These are phyloP conservation scores for Pangasius larnaudii DNA, from an alignment of 2,797 vertebrate species.

Conservation along the genomic window DNA sequence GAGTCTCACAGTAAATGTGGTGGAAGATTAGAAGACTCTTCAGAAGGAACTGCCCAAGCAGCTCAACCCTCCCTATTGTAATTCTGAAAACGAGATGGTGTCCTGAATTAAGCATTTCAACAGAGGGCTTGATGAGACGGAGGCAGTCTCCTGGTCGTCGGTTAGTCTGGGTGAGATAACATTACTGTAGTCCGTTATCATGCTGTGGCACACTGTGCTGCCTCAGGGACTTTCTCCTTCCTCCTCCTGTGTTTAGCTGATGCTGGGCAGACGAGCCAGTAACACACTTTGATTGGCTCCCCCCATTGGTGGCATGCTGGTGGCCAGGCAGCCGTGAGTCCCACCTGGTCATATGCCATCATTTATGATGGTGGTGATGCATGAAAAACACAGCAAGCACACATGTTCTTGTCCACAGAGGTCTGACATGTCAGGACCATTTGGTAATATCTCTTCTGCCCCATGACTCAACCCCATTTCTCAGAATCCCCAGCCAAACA, in stretches of 20 bases:
- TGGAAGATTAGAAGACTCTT: slow-evolving; percentile 40
- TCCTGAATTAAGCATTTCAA: slow-evolving; percentile 35
- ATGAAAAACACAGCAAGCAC: not conserved
- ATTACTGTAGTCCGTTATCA: slow-evolving; percentile 55
- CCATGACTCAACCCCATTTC: not conserved
- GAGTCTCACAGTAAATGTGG: slow-evolving; percentile 28
- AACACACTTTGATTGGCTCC: slow-evolving; percentile 58
- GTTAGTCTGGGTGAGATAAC: slow-evolving; percentile 55
- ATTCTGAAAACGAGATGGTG: slow-evolving; percentile 8
- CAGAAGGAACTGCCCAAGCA: slow-evolving; percentile 38
- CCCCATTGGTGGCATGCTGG: slow-evolving; percentile 57
- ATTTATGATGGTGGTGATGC: slow-evolving; percentile 65
- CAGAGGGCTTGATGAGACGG: not conserved
- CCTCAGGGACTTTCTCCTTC: slow-evolving; percentile 51
- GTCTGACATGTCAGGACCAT: slow-evolving; percentile 10
- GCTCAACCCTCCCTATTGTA: not conserved
- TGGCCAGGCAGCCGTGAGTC: slow-evolving; percentile 67
- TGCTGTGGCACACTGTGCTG: slow-evolving; percentile 44
- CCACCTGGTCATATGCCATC: slow-evolving; percentile 60
- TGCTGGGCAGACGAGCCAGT: slow-evolving; percentile 29
- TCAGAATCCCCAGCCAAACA: too few relatives aligned
- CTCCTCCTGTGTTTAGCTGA: slow-evolving; percentile 48
- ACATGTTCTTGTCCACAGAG: slow-evolving; percentile 38
- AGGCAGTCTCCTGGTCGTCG: slow-evolving; percentile 21
- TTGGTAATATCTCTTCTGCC: not conserved